Evolutionary conservation across 2,113 vertebrate species (phyloP), one percentile per base, ranked within the genome.

Genomic region (Melanerpes aurifrons): DNA sequence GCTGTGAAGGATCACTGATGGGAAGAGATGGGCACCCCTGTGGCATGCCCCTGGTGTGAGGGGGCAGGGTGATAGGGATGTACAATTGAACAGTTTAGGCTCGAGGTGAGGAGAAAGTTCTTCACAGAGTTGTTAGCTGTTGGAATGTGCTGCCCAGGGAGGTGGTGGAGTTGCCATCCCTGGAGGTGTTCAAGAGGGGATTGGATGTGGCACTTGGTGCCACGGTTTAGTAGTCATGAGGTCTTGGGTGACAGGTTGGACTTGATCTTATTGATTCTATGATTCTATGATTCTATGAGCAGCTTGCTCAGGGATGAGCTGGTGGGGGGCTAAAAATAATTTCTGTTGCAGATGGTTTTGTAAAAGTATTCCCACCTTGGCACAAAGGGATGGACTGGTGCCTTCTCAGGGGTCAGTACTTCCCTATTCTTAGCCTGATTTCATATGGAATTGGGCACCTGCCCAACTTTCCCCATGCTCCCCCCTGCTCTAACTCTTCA

Each of bases 281-380:
- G 40, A 40, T 40, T 40, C 40, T 40, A 40, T 40, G 40, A 40
- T 40, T 40, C 40, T 40, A 37, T 0, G 3, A 75, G 31, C 12
- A 28, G 5, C 14, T 70, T 83, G 58, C 32, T 19, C 0, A 1
- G 43, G 64, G 31, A 80, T 54, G 74, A 87, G 48, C 40, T 54
- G 64, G 35, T 62, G 54, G 3, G 3, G 16, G 12, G 15, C 35
- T 90, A 80, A 83, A 87, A 90, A 83, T 83, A 92, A 25, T 47
- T 61, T 67, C 26, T 90, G 78, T 92, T 20, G 10, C 73, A 87
- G 87, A 71, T 80, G 86, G 82, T 94, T 83, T 79, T 19, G 6
- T 87, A 87, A 73, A 83, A 71, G 32, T 35, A 35, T 70, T 90
- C 54, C 93, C 90, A 90, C 63, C 54, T 94, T 10, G 9, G 82